Evolutionary conservation across 2,797 vertebrate species (phyloP).

Genomic region (Enteromius anoplus): DNA sequence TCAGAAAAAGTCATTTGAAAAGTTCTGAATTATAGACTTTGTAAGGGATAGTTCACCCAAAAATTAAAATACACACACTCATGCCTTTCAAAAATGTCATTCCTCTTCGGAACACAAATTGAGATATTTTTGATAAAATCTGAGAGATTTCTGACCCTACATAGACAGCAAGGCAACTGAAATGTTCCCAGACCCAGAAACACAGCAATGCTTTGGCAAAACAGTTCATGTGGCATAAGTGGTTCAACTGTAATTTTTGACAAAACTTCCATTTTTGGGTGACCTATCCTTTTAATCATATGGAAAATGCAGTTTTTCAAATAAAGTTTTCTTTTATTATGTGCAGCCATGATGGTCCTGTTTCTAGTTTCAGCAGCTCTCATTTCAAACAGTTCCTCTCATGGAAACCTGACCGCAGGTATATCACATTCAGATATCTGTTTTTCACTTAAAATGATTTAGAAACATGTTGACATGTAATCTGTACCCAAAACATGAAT

Average conservation of each 20-base stretch:
- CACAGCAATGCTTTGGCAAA: background rate
- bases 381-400: conserved; percentile 72
- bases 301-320: conserved; percentile 3
- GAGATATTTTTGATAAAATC: background rate
- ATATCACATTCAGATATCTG: conserved; percentile 30
- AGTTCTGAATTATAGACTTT: background rate
- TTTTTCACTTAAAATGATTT: background rate
- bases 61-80: background rate
- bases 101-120: background rate
- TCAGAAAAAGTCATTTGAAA: background rate
- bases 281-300: background rate
- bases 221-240: background rate
- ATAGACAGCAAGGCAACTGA: background rate
- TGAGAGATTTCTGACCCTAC: background rate
- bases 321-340: conserved; percentile 24
- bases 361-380: conserved; percentile 76
- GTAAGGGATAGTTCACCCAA: background rate
- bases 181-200: background rate
- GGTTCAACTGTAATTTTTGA: background rate
- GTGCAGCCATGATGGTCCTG: conserved; percentile 80
- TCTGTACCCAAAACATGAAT: background rate
- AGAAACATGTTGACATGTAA: background rate
- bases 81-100: background rate
- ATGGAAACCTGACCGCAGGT: conserved; percentile 79
- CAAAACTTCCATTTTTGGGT: too few relatives aligned